Evolutionary conservation across 2,797 vertebrate species (phyloP).

Genomic region (Sebastes iracundus): DNA sequence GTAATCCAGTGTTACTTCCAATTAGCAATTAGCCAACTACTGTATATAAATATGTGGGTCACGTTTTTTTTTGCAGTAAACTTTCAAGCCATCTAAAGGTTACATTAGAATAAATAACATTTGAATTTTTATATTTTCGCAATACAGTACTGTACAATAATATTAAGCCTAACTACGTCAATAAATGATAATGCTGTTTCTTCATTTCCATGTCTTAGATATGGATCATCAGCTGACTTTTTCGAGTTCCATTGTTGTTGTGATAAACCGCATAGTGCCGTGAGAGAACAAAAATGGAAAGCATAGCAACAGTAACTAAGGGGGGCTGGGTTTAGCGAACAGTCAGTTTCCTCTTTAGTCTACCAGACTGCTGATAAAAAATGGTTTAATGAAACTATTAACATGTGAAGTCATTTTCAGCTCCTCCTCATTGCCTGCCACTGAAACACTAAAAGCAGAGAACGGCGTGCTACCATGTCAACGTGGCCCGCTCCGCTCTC

Average conservation of each 20-base stretch:
- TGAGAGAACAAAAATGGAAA: not conserved
- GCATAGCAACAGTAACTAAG: not conserved
- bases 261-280: not conserved
- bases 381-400: conserved; percentile 18
- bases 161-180: not conserved
- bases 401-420: not conserved
- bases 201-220: not conserved
- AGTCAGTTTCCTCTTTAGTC: not conserved
- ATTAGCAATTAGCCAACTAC: too few relatives aligned
- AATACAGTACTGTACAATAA: not conserved
- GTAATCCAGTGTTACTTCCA: too few relatives aligned
- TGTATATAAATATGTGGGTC: too few relatives aligned
- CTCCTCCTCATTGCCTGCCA: not conserved
- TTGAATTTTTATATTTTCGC: not conserved
- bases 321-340: not conserved
- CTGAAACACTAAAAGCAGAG: not conserved
- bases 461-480: not conserved
- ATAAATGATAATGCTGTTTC: not conserved
- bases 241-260: too few relatives aligned
- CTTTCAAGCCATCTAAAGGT: not conserved
- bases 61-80: not conserved
- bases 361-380: not conserved
- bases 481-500: conserved; percentile 26
- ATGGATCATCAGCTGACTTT: not conserved
- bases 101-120: not conserved